Base-by-base conservation (phyloP, 2,797 vertebrate species). In the Vespertilio murinus region DNA sequence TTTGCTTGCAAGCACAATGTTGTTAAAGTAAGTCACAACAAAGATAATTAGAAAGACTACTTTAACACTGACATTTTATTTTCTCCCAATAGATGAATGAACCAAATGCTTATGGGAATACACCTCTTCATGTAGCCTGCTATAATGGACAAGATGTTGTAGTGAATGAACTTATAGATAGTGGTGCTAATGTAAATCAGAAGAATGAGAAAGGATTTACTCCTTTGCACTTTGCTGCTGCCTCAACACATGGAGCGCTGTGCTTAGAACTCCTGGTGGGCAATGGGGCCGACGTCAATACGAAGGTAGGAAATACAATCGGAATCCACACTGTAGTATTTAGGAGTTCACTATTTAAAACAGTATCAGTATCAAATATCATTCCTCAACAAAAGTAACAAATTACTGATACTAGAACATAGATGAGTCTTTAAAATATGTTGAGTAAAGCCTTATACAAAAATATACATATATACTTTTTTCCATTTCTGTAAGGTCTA, bases 111-210 rank as follows among this genome's bases (percentile, higher is more conserved):
- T 99, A 99, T 90, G 99, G 99, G 83, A 99, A 99, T 98, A 99
- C 99, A 3, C 98, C 99, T 33, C 99, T 99, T 82, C 99, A 99
- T 1, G 99, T 99, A 96, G 99, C 99, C 96, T 99, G 99, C 97
- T 99, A 99, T 97, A 99, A 99, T 13, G 99, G 99, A 33, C 99
- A 99, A 97, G 99, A 99, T 78, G 99, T 99, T 97, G 99, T 99
- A 64, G 99, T 99, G 95, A 99, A 99, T 56, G 99, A 99, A 98
- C 99, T 99, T 67, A 99, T 99, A 92, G 99, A 99, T 94, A 98
- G 98, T 65, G 99, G 99, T 92, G 99, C 99, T 93, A 99, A 99
- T 67, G 99, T 99, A 70, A 99, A 99, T 98, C 99, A 99, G 96
- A 99, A 99, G 96, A 99, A 99, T 77, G 99, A 99, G 94, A 99